Evolutionary conservation across 2,888 invertebrate species (phyloP).

Genomic region (Tuberolachnus salignus): DNA sequence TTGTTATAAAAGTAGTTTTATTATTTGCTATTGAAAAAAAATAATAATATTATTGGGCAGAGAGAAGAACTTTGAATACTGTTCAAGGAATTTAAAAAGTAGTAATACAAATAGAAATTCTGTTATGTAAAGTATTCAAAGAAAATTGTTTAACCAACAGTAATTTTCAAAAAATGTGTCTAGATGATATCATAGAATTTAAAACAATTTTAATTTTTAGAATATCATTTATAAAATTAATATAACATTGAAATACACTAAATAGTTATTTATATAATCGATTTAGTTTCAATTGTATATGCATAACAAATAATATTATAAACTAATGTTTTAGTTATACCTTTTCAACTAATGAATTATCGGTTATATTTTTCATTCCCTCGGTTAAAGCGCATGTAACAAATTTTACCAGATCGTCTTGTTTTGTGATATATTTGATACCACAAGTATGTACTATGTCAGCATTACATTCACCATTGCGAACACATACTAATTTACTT

Average conservation of each 20-base stretch:
- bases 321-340: background rate
- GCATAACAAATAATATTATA: background rate
- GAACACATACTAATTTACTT: background rate
- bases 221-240: no score
- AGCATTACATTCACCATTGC: slow-evolving; percentile 9
- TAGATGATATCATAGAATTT: no score
- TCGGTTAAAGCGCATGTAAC: slow-evolving; percentile 17
- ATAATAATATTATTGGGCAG: background rate
- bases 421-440: slow-evolving; percentile 21
- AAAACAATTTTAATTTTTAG: no score
- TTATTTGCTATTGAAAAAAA: background rate
- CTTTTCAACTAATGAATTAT: background rate
- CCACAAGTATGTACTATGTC: slow-evolving; percentile 39
- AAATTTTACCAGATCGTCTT: background rate
- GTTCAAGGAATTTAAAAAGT: background rate
- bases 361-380: background rate
- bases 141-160: no score
- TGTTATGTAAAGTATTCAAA: no score
- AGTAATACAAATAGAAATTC: no score
- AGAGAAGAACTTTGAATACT: background rate
- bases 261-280: no score
- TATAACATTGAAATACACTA: no score
- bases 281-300: no score
- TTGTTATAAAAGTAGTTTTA: background rate
- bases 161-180: no score